These are phyloP conservation scores for Apamea epomidion DNA, from an alignment of 2,888 invertebrate genomes.

Conservation along the genomic window DNA sequence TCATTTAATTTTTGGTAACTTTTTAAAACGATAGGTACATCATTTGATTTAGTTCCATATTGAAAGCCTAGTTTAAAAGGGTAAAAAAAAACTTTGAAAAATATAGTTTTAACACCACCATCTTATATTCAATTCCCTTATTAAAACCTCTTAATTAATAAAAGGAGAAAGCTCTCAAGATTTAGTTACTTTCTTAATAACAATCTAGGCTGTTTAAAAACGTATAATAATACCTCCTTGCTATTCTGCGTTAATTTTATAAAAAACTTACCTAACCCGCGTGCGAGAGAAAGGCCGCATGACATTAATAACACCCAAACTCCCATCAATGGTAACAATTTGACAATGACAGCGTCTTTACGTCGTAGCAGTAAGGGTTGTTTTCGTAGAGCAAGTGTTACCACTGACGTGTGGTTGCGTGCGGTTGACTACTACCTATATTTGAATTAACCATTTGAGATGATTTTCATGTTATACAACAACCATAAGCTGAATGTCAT, in stretches of 20 bases:
- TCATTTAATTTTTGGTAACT: background rate
- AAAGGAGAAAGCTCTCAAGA: background rate
- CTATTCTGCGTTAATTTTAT: no score
- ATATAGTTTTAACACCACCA: background rate
- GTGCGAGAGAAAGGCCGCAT: background rate
- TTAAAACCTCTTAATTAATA: slow-evolving; percentile 34
- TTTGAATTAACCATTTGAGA: no score
- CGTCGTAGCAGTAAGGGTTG: background rate
- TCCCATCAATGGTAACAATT: background rate
- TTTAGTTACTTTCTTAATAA: background rate
- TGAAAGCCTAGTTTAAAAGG: background rate
- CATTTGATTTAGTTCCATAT: background rate
- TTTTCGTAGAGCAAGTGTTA: background rate
- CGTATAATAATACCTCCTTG: background rate
- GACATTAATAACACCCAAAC: background rate
- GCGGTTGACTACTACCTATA: background rate
- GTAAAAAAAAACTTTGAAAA: background rate
- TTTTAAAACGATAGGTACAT: background rate
- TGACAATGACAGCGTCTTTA: background rate
- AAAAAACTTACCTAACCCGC: background rate
- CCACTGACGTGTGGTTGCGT: no score
- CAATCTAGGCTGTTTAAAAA: background rate
- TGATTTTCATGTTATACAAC: no score
- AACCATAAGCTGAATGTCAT: no score
- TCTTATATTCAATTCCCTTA: slow-evolving; percentile 33